Base-by-base conservation (phyloP, 2,113 vertebrate genomes). In the sheep (Ovis aries) region DNA sequence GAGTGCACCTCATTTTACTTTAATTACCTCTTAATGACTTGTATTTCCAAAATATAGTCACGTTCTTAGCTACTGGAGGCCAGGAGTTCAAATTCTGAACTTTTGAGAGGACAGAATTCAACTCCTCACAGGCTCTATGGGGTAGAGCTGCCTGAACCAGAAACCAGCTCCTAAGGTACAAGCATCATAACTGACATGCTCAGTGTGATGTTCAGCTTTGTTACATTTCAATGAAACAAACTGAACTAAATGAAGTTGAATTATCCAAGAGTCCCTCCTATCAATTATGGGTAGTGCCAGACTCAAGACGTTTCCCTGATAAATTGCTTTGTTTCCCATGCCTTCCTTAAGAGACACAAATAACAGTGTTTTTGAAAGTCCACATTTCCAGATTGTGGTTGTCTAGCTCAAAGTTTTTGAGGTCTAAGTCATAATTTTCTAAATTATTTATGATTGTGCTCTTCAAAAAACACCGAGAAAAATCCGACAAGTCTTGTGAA, bases 361-460 rank as follows among this genome's bases (percentile, higher is more conserved):
- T 11, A 95, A 36, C 43, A 31, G 14, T 90, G 62, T 90, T 91
- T 78, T 95, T 33, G 43, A 6, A 78, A 92, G 40, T 88, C 17
- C 33, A 16, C 31, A 29, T 67, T 52, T 48, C 31, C 48, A 53
- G 40, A 17, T 78, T 95, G 40, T 83, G 19, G 67, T 83, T 74
- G 23, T 53, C 78, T 89, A 52, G 55, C 85, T 96, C 91, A 92
- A 94, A 48, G 16, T 31, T 83, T 92, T 93, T 95, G 91, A 97
- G 90, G 85, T 90, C 96, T 94, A 94, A 96, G 83, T 97, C 91
- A 97, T 98, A 97, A 97, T 98, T 97, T 98, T 93, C 89, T 91
- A 78, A 97, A 96, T 97, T 98, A 97, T 98, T 98, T 97, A 94
- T 97, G 88, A 98, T 96, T 74, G 53, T 86, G 67, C 96, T 97